A percentile compares a stretch with the other conserved stretches of the same genome.
Conservation (phyloP, 64 coral and sea anemone genomes). For the Montipora efflorescens region DNA sequence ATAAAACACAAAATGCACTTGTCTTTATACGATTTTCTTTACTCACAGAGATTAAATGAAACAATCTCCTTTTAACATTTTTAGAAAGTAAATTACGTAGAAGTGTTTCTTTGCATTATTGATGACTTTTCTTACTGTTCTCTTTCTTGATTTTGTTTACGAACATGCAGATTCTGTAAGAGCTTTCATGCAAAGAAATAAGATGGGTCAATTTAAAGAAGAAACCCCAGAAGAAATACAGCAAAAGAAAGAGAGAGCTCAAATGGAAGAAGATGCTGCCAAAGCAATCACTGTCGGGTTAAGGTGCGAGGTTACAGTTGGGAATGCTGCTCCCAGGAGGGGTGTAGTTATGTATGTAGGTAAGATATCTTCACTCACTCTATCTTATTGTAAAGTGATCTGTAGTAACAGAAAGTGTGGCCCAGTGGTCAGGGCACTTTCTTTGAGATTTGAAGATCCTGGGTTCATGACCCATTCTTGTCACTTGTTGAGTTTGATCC, state of each 20-base stretch:
- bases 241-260: slow-evolving; percentile 77
- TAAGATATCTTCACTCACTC: background rate
- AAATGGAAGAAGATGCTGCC: slow-evolving; percentile 80
- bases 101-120: background rate
- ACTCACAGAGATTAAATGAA: too few species aligned
- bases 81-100: too few species aligned
- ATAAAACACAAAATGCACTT: too few species aligned
- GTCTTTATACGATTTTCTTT: too few species aligned
- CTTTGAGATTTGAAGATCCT: too few species aligned
- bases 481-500: too few species aligned
- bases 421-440: too few species aligned
- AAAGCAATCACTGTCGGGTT: slow-evolving; percentile 88
- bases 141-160: background rate
- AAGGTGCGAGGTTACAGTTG: slow-evolving; percentile 88
- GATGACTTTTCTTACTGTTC: background rate
- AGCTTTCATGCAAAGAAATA: slow-evolving; percentile 96
- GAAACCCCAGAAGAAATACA: slow-evolving; percentile 80
- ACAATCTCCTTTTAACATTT: too few species aligned
- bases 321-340: slow-evolving; percentile 63
- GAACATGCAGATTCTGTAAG: slow-evolving; percentile 85
- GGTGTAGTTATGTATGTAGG: slow-evolving; percentile 98
- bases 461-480: too few species aligned
- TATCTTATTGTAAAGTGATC: background rate
- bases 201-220: slow-evolving; percentile 85
- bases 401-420: too few species aligned